Evolutionary conservation across 1,140 invertebrate genomes (phyloP).

Genomic region (Rhynchophorus ferrugineus): DNA sequence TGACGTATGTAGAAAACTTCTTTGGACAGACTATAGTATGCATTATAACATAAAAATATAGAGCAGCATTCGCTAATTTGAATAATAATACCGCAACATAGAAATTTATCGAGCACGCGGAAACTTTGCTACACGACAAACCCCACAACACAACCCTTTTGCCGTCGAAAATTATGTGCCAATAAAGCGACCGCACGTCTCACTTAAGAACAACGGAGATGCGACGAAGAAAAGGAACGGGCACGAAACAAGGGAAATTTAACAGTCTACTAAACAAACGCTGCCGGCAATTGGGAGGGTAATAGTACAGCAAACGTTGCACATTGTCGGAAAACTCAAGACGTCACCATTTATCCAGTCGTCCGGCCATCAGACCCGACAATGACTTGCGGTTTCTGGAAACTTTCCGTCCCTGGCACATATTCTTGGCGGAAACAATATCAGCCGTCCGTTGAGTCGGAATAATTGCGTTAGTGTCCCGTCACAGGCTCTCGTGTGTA

Average conservation of each 20-base stretch:
- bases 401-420: conserved; percentile 19
- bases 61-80: no score
- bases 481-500: conserved; percentile 8
- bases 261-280: neutral
- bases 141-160: neutral
- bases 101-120: no score
- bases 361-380: conserved; percentile 8
- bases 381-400: conserved; percentile 21
- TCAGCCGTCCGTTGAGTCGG: conserved; percentile 19
- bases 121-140: no score
- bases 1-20: no score
- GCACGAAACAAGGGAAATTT: no score
- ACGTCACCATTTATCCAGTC: conserved; percentile 13
- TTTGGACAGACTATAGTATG: no score
- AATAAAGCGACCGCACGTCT: neutral
- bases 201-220: neutral
- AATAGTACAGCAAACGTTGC: neutral
- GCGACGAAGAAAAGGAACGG: no score
- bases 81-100: no score
- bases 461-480: conserved; percentile 17
- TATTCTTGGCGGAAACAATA: conserved; percentile 22
- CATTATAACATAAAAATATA: no score
- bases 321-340: neutral
- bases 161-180: neutral
- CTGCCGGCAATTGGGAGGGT: neutral